These are phyloP conservation scores for Drosophila formosana DNA, from an alignment of 2,888 invertebrate species.

Conservation along the genomic window DNA sequence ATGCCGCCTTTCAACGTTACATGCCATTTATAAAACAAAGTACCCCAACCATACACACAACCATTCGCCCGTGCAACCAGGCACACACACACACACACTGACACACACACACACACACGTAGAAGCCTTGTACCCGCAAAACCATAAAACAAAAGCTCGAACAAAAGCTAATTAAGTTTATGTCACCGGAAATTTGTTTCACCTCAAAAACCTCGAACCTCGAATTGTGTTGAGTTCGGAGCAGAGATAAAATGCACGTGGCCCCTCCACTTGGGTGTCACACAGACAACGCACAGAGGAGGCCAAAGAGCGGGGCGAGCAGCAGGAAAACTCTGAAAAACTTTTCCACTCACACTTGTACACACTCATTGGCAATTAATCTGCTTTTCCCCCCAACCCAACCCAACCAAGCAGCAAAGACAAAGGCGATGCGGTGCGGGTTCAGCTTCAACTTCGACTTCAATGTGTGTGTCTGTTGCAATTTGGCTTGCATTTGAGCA, in stretches of 20 bases:
- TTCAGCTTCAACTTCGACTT: slow-evolving; percentile 3
- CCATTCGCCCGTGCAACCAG: slow-evolving; percentile 2
- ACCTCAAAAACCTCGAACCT: slow-evolving; percentile 83
- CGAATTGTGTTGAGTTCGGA: slow-evolving; percentile 74
- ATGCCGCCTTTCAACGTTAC: slow-evolving; percentile 64
- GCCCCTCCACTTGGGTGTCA: slow-evolving; percentile 59
- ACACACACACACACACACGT: slow-evolving; percentile 24
- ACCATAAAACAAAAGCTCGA: slow-evolving; percentile 79
- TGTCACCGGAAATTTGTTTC: slow-evolving; percentile 86
- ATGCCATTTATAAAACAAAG: slow-evolving; percentile 63
- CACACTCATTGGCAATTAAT: slow-evolving; percentile 84
- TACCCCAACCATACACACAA: slow-evolving; percentile 27
- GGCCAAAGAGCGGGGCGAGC: slow-evolving; percentile 2
- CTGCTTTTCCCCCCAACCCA: slow-evolving; percentile 62
- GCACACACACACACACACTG: slow-evolving; percentile 19
- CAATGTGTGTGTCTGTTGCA: slow-evolving; percentile 58
- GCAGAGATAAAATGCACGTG: slow-evolving; percentile 76
- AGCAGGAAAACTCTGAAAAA: slow-evolving; percentile 63
- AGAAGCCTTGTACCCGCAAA: slow-evolving; percentile 70
- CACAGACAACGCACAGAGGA: slow-evolving; percentile 20
- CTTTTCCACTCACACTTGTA: slow-evolving; percentile 78
- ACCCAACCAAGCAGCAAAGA: slow-evolving; percentile 39
- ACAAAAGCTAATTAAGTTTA: slow-evolving; percentile 86
- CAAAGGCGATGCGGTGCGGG: slow-evolving; percentile 68
- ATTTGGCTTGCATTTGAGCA: slow-evolving; percentile 64